Evolutionary conservation across 2,888 invertebrate species (phyloP), one percentile per base, ranked within the genome.

Genomic region (Eremobia ochroleuca): DNA sequence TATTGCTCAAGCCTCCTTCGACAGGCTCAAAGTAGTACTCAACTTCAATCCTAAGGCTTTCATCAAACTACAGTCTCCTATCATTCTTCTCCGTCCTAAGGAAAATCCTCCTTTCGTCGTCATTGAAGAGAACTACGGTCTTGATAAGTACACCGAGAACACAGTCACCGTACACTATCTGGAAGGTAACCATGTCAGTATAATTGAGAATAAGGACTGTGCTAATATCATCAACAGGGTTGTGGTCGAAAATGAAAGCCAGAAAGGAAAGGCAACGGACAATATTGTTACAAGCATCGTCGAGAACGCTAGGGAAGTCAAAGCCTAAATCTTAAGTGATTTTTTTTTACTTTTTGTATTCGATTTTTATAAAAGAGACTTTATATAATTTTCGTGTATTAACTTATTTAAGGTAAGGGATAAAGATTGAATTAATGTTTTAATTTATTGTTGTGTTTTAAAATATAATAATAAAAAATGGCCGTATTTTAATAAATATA

Each of bases 161-260:
- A 95, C 96, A 4, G 97, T 98, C 0, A 96, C 97, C 0, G 95
- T 98, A 0, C 97, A 97, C 87, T 97, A 97, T 67, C 94, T 98
- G n/a, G 98, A 98, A 89, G 98, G 98, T 18, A 98, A 98, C 90
- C 98, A 98, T 89, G 92, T 97, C 0, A 97, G 97, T 61, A 98
- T 98, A 88, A 90, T 98, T 85, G 97, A 98, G 25, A 98, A 97
- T 88, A 96, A 97, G 69, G 97, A 97, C 85, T 94, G 97, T 69
- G 97, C 97, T 0, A 97, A 98, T 86, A 96, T 98, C 52, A 97
- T 98, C 66, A 98, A 98, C 82, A 95, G 92, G 77, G 79, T 92
- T 18, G 70, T 97, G 34, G 76, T 87, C 0, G 94, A 93, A 11
- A 91, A 85, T 34, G 93, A 93, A 9, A 89, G 76, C 0, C 88